Evolutionary conservation across 2,888 invertebrate genomes (phyloP), one percentile per base, ranked within the genome.

Genomic region (Tipula confusa): DNA sequence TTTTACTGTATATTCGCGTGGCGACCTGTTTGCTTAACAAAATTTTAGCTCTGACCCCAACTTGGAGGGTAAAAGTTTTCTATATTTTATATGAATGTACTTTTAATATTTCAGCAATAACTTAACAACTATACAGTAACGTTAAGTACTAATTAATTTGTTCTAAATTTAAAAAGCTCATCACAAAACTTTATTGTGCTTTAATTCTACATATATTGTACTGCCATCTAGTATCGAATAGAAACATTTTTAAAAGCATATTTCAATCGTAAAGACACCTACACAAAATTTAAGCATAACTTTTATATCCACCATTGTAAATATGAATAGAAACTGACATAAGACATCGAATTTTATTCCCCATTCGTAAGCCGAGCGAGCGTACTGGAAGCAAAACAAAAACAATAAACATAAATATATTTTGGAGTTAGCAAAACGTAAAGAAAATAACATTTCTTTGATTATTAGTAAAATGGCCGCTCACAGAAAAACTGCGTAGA

Each of bases 391-490:
- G 64, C 64, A 64, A 64, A 64, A 64, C 24, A 64, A 64, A 64
- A 64, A 64, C 64, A 64, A 64, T 24, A 64, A 7, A 24, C n/a
- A n/a, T n/a, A 24, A 24, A 64, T 9, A 9, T 43, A 43, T 64
- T 64, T 64, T 64, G 64, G 64, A 64, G 11, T 64, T 24, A 24
- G 64, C 64, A 64, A 64, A 64, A 64, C 64, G 64, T 64, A 64
- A 64, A 64, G 64, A 64, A 64, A 64, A 64, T 64, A 64, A 64
- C 64, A 64, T 64, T 64, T 64, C 64, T 64, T 64, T 64, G 64
- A 18, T 64, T 64, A 64, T 64, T 64, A 64, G 64, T 82, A 82
- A 82, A 82, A 82, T 82, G 82, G 82, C 82, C 33, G 33, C 82
- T 82, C 18, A 33, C 33, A 33, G 18, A 33, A 82, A 82, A 82